Evolutionary conservation across 2,797 vertebrate genomes (phyloP), one percentile per base, ranked within the genome.

Genomic region (Aldrovandia affinis): DNA sequence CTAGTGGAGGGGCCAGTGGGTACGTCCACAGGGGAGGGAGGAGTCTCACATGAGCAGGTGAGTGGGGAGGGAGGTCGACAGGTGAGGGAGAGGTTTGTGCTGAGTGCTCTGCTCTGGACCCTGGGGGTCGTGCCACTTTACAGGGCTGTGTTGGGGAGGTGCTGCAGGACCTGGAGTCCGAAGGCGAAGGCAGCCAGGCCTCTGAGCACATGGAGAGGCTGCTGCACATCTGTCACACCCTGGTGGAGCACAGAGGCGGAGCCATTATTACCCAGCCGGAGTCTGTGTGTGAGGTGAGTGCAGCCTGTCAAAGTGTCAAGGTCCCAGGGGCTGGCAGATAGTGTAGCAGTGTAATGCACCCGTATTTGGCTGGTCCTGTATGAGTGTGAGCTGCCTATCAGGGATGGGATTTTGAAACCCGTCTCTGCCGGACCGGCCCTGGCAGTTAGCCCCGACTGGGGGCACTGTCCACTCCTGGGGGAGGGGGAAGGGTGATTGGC

Each of bases 141-240:
- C 89, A 98, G 97, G 91, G 89, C 33, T 93, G 92, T 6, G 87
- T 97, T 12, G 79, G 91, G 83, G 92, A 96, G 77, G 91, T 98
- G 39, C 90, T 94, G 39, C 89, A 20, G 15, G 92, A 92, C 81
- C 77, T 96, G 82, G 94, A 93, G 36, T 44, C 73, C 2, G 73
- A 80, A 65, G 85, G 78, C 2, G 91, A 93, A 14, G 86, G 85
- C 2, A 83, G 10, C 0, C 82, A 89, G 80, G 93, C 90, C 61
- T 93, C 93, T 9, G 95, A 97, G 82, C 97, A 99, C 88, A 92
- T 98, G 59, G 95, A 97, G 92, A 96, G 96, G 86, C 88, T 98
- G 88, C 92, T 99, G 87, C 96, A 95, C 73, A 91, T 95, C 22
- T 95, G 96, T 78, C 93, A 97, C 85, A 96, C 97, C 6, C 90